Conservation (phyloP, 2,797 vertebrate genomes). For the Cyclura pinguis region DNA sequence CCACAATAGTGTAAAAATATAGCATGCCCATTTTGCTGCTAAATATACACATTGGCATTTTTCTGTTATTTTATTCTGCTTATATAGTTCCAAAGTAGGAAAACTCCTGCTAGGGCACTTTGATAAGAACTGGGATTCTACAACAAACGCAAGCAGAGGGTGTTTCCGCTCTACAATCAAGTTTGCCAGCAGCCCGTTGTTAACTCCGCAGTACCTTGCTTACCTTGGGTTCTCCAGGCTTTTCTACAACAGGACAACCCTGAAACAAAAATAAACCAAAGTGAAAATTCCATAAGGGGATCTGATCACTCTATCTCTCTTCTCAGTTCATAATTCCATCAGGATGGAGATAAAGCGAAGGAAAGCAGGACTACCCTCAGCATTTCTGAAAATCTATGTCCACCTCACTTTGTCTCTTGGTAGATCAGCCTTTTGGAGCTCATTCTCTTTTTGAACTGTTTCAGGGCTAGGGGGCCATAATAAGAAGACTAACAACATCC, state of each 20-base stretch:
- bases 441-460: not conserved
- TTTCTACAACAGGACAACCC: constrained; percentile 93
- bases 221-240: constrained; percentile 88
- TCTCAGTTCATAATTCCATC: not conserved
- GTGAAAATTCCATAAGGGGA: constrained; percentile 30
- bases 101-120: not conserved
- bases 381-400: not conserved
- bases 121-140: not conserved
- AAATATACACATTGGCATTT: not conserved
- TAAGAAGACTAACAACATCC: too few relatives aligned
- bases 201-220: constrained; percentile 28
- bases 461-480: too few relatives aligned
- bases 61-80: not conserved
- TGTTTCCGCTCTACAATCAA: not conserved
- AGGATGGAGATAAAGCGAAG: not conserved
- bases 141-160: not conserved
- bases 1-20: too few relatives aligned
- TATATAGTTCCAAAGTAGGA: not conserved
- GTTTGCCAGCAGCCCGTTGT: not conserved
- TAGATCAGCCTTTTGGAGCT: not conserved
- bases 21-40: not conserved
- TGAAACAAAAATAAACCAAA: constrained; percentile 69
- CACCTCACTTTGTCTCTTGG: not conserved
- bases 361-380: not conserved
- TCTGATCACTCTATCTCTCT: not conserved